Evolutionary conservation across 1,140 invertebrate species (phyloP), one percentile per base, ranked within the genome.

Genomic region (Zaprionus taronus): DNA sequence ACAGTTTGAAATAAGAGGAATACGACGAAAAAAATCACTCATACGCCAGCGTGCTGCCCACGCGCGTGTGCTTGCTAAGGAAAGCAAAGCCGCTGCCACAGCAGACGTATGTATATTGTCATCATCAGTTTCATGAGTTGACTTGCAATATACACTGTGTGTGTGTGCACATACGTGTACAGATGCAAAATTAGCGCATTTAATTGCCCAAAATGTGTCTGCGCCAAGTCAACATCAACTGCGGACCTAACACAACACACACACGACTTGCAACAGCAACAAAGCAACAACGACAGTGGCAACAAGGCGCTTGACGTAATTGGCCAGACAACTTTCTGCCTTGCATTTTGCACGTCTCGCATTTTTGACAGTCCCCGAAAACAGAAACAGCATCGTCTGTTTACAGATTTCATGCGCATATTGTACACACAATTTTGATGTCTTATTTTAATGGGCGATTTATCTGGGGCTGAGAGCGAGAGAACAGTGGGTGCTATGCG

Each of bases 131-230:
- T 74, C 62, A 78, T 58, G 66, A 64, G 26, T 36, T 20, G 38
- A 17, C 24, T 11, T n/a, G 31, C 63, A 41, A 41, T 49, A 14
- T 49, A 38, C 61, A 51, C 15, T 51, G 38, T 12, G 47, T 49
- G 47, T 49, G 14, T 20, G 55, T 26, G 64, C 41, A 71, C 22
- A 75, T 38, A 71, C 34, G 26, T 41, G 38, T 51, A 28, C 65
- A 83, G 78, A 79, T 72, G 84, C 41, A 86, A 90, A 85, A 90
- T 89, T 90, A 90, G 85, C 85, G 79, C 85, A 90, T 85, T 89
- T 89, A 89, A 89, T 89, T 89, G 85, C 81, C 85, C 63, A 90
- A 81, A 81, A 76, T 91, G 85, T 85, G 81, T 84, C 81, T 87
- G 83, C 41, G n/a, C 66, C 84, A 75, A 75, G 47, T 65, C 83